Percentiles rank a stretch among this genome's conserved stretches.
Evolutionary conservation across 2,888 invertebrate genomes (phyloP).

Genomic region (Scelioninae gen. 1): DNA sequence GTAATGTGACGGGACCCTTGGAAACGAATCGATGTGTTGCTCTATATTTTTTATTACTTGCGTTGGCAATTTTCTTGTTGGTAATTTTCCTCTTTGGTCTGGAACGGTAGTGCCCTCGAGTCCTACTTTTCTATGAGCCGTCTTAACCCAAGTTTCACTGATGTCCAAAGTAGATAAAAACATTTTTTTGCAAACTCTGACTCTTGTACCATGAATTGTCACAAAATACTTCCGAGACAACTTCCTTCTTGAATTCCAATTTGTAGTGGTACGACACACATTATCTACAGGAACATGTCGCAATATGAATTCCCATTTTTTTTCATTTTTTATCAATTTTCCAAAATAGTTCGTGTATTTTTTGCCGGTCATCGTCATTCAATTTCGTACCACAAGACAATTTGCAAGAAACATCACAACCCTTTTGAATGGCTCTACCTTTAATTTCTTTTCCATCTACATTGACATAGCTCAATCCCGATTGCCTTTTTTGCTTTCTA

Average conservation of each 20-base stretch:
- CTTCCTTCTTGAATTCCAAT: constrained; percentile 16
- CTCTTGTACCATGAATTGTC: too few species aligned
- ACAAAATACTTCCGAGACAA: too few species aligned
- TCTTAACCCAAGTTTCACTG: too few species aligned
- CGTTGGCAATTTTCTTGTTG: constrained; percentile 16
- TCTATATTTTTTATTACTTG: constrained; percentile 21
- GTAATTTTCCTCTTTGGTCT: constrained; percentile 40
- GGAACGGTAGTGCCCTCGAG: neutral
- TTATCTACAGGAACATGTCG: constrained; percentile 10
- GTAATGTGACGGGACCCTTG: constrained; percentile 50
- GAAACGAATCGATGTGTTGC: constrained; percentile 40
- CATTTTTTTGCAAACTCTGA: too few species aligned
- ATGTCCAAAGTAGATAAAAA: too few species aligned
- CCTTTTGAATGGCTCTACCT: neutral
- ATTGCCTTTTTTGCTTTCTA: constrained; percentile 18
- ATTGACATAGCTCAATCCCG: constrained; percentile 10
- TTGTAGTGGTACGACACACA: too few species aligned
- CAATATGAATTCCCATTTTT: too few species aligned
- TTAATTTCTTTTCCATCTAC: constrained; percentile 5
- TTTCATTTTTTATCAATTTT: too few species aligned
- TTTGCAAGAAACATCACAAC: constrained; percentile 6
- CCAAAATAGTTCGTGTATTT: constrained; percentile 5
- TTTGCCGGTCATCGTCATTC: neutral
- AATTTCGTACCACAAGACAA: constrained; percentile 15
- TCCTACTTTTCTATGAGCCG: too few species aligned